phyloP scores from a whole-genome alignment of 2,113 vertebrate species.

The Chlamydotis undulata region DNA sequence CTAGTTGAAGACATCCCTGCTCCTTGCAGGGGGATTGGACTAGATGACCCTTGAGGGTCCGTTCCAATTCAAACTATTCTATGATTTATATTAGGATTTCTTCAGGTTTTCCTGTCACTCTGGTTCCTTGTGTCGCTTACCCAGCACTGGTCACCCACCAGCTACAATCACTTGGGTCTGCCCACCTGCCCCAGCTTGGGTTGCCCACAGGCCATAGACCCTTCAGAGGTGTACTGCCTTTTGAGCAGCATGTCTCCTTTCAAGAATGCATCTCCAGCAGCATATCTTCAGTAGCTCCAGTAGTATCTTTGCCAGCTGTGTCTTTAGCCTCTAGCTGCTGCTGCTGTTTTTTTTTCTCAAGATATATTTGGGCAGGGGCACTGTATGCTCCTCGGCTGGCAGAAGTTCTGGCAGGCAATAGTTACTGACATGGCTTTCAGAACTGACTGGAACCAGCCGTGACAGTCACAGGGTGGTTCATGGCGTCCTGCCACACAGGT shows the following conservation, averaged over 20 bases:
- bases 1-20: no score
- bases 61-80: no score
- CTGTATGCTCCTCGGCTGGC: not conserved
- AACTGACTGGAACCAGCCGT: not conserved
- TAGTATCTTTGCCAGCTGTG: not conserved
- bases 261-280: not conserved
- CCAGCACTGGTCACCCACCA: not conserved
- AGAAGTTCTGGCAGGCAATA: not conserved
- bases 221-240: not conserved
- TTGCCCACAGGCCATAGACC: not conserved
- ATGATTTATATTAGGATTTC: not conserved
- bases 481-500: not conserved
- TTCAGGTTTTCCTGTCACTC: not conserved
- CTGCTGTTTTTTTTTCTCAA: not conserved
- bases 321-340: not conserved
- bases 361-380: not conserved
- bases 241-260: not conserved
- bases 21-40: no score
- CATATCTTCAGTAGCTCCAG: rapidly evolving
- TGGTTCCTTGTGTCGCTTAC: not conserved
- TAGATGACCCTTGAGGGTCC: no score
- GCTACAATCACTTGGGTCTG: not conserved
- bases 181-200: rapidly evolving
- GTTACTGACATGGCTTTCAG: not conserved
- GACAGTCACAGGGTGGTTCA: not conserved